Base-by-base conservation (phyloP, 2,113 vertebrate species). In the Vulpes ferrilata region DNA sequence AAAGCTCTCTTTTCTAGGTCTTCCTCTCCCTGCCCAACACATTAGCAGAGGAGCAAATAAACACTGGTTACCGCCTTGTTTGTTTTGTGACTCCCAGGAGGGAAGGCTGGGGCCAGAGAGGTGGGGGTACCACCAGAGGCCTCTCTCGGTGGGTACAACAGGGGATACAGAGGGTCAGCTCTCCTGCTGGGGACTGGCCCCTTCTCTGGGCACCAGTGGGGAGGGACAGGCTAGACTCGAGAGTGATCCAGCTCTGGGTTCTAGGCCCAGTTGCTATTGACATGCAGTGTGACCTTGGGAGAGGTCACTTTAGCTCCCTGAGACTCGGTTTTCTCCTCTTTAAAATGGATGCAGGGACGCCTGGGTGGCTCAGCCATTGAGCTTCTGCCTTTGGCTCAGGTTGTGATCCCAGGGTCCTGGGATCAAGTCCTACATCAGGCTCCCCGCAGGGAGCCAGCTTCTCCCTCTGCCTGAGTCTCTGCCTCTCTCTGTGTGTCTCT, bases 81-180 rank as follows among this genome's bases (percentile, higher is more conserved):
- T 90, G 91, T 9, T 35, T 60, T 84, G 80, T 12, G 86, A 89
- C 53, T 65, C 17, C 93, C 78, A 71, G 74, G 91, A 86, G 43
- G 59, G 67, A 51, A 82, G 62, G 9, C 15, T 6, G 38, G 57
- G 43, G 48, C 53, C 86, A 38, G 78, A 57, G 76, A 38, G 43
- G 53, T 8, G 16, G 59, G 25, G 12, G 20, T 38, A 19, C 8
- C 0, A 2, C 32, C 11, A 60, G 51, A 43, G 83, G 90, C 64
- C 53, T 60, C 64, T 55, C 27, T 23, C n/a, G 43, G 55, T 0
- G 0, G 35, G 60, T 0, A 2, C 11, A 5, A 76, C 5, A 0
- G 15, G 22, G 25, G 73, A 64, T 64, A 27, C 23, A n/a, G 43
- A 80, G 2, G 20, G 16, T 59, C 83, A 43, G n/a, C 11, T 13